phyloP scores from a whole-genome alignment of 2,888 invertebrate genomes.

The Lypha dubia region DNA sequence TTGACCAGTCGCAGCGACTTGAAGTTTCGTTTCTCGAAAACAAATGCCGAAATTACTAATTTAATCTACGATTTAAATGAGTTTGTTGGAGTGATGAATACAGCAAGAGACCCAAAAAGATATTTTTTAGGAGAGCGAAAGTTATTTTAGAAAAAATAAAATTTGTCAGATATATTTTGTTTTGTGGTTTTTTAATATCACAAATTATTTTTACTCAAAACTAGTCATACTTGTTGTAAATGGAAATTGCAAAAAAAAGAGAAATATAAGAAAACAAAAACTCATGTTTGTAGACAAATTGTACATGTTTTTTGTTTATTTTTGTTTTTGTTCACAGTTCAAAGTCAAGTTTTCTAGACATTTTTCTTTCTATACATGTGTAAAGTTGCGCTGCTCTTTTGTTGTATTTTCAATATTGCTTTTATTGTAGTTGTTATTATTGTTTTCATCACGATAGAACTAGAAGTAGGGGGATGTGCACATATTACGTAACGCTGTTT shows the following conservation, averaged over 20 bases:
- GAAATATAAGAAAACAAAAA: constrained; percentile 13
- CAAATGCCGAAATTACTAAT: neutral
- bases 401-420: constrained; percentile 35
- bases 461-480: constrained; percentile 50
- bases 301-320: constrained; percentile 37
- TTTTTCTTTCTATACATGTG: constrained; percentile 43
- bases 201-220: constrained; percentile 60
- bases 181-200: constrained; percentile 35
- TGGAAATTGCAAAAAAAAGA: constrained; percentile 57
- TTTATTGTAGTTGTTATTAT: constrained; percentile 23
- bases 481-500: too few species aligned
- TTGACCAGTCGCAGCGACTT: neutral
- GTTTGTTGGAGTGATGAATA: neutral
- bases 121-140: constrained; percentile 36
- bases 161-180: constrained; percentile 33
- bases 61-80: constrained; percentile 12
- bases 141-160: constrained; percentile 31
- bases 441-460: constrained; percentile 13
- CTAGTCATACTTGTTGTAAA: constrained; percentile 70
- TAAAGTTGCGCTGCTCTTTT: constrained; percentile 10
- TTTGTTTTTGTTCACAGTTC: constrained; percentile 62
- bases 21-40: neutral
- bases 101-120: constrained; percentile 18
- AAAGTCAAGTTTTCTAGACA: constrained; percentile 71
- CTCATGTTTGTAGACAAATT: constrained; percentile 47